A percentile compares a stretch with the other conserved stretches of the same genome.
These are phyloP conservation scores for Engraulis encrasicolus DNA, from an alignment of 2,113 vertebrate species.

Conservation along the genomic window DNA sequence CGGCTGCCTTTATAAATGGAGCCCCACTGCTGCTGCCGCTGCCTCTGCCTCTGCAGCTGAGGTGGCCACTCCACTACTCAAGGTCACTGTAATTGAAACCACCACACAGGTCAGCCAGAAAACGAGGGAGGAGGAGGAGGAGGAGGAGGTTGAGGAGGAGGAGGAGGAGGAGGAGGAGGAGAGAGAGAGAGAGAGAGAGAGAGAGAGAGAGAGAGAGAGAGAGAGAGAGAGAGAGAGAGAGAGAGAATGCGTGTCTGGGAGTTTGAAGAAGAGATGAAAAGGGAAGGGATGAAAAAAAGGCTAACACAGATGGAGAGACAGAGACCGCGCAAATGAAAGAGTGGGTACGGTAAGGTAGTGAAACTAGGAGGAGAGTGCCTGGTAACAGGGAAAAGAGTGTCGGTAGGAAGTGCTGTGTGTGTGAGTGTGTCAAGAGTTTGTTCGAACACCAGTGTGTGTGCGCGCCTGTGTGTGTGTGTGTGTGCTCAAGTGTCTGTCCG, in stretches of 20 bases:
- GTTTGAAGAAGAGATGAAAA: neutral
- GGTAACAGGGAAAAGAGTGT: slow-evolving; percentile 49
- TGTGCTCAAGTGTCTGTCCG: neutral
- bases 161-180: no score
- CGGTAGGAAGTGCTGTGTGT: neutral
- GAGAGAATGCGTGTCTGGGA: no score
- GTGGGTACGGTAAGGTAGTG: neutral
- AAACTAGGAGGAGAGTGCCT: slow-evolving; percentile 19
- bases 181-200: no score
- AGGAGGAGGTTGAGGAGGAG: no score
- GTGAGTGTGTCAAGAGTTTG: neutral
- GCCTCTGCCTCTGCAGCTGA: neutral
- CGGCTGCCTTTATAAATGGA: slow-evolving; percentile 42
- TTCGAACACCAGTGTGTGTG: neutral
- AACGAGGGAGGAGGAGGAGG: neutral
- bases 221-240: slow-evolving; percentile 27
- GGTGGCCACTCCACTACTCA: slow-evolving; percentile 15
- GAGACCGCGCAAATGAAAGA: neutral
- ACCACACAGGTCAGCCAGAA: slow-evolving; percentile 23
- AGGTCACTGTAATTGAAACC: slow-evolving; percentile 55
- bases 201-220: neutral
- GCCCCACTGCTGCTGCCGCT: neutral
- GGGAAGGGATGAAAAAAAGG: neutral
- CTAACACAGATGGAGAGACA: slow-evolving; percentile 15
- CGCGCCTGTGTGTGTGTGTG: neutral